A percentile compares a stretch with the other conserved stretches of the same genome.
Conservation (phyloP, 2,888 invertebrate species). For the Thalpophila matura region DNA sequence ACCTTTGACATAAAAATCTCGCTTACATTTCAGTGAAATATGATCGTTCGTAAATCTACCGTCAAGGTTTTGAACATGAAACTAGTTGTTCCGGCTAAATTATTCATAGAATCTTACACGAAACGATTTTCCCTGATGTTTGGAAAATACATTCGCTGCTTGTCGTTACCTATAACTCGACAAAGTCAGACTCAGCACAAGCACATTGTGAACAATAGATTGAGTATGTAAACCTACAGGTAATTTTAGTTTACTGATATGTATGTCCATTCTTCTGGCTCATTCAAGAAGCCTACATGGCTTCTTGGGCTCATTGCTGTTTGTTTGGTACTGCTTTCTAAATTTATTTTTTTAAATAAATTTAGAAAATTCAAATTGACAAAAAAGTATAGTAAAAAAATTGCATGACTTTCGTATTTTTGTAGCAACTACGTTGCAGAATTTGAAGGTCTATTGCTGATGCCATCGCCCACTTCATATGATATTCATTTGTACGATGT, state of each 20-base stretch:
- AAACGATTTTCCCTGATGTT: slow-evolving; percentile 16
- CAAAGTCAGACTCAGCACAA: too few relatives aligned
- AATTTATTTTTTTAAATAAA: background rate
- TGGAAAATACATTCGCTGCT: slow-evolving; percentile 2
- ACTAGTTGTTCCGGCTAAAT: slow-evolving; percentile 15
- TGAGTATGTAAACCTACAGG: background rate
- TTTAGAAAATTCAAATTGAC: too few relatives aligned
- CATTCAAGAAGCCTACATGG: too few relatives aligned
- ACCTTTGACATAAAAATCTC: slow-evolving; percentile 15
- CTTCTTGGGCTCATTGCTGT: background rate
- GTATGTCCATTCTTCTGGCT: background rate
- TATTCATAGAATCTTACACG: slow-evolving; percentile 28
- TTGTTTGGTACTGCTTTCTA: background rate
- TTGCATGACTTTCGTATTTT: too few relatives aligned
- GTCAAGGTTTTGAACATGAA: slow-evolving; percentile 20
- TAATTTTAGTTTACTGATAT: background rate
- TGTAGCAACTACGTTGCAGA: background rate
- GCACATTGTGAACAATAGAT: background rate
- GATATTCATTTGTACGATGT: slow-evolving; percentile 11
- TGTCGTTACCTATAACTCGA: background rate
- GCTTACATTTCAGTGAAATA: slow-evolving; percentile 13
- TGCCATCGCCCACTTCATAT: background rate
- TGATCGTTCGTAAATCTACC: slow-evolving; percentile 16
- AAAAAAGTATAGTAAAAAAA: too few relatives aligned
- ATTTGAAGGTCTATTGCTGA: slow-evolving; percentile 1